Conservation (phyloP, 2,888 invertebrate species). For the Cosmia pyralina region DNA sequence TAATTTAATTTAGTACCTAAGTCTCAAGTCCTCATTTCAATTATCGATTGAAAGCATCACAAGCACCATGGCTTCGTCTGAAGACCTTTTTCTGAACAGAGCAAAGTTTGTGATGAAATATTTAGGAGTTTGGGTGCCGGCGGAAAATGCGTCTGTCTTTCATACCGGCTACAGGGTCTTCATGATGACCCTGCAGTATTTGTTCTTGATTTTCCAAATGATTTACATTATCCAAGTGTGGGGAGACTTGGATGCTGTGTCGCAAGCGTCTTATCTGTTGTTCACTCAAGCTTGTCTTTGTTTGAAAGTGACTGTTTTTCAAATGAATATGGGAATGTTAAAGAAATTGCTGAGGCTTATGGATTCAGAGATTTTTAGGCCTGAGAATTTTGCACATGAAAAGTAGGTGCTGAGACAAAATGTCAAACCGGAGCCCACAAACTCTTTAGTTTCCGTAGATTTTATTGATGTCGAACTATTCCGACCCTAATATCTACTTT, state of each 20-base stretch:
- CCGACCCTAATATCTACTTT: too few species aligned
- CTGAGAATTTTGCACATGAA: slow-evolving; percentile 74
- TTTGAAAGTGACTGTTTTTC: slow-evolving; percentile 83
- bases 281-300: slow-evolving; percentile 86
- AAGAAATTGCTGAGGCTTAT: slow-evolving; percentile 75
- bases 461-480: too few species aligned
- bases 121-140: slow-evolving; percentile 84
- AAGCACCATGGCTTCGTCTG: slow-evolving; percentile 58
- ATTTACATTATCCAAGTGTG: slow-evolving; percentile 82
- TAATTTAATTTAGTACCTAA: slow-evolving; percentile 2
- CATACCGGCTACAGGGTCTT: slow-evolving; percentile 73
- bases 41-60: background rate
- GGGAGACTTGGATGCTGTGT: slow-evolving; percentile 84
- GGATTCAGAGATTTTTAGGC: slow-evolving; percentile 78
- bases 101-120: slow-evolving; percentile 83
- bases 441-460: too few species aligned
- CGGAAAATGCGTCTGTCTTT: slow-evolving; percentile 66
- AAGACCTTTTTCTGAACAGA: slow-evolving; percentile 80
- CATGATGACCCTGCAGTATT: slow-evolving; percentile 79
- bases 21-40: slow-evolving; percentile 20
- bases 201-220: slow-evolving; percentile 82
- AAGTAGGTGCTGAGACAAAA: slow-evolving; percentile 68
- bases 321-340: slow-evolving; percentile 75
- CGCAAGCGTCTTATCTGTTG: slow-evolving; percentile 81
- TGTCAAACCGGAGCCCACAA: too few species aligned